Base-by-base conservation (phyloP, 2,888 invertebrate genomes). In the Ptilodon capucinus region DNA sequence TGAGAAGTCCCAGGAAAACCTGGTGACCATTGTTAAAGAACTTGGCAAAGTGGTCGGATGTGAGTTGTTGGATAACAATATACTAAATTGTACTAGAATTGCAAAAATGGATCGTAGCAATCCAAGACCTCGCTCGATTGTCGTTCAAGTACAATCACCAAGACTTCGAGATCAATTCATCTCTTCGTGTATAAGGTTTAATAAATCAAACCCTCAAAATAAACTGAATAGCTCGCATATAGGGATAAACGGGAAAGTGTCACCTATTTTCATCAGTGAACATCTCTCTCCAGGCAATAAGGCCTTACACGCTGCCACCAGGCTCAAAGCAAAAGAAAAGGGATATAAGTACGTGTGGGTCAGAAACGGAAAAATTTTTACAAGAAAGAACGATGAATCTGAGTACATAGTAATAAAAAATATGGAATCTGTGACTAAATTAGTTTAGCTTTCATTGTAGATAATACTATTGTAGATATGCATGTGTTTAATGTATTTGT, bases 321-420 rank as follows among this genome's bases (percentile, higher is more conserved):
- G 44, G 7, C 11, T 21, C 2, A 23, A 17, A 7, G 44, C 44
- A 9, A 44, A 44, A 17, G 30, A 40, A 21, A 45, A 40, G 23
- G 32, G 34, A 4, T 45, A 39, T n/a, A 34, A 34, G 11, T 45
- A 32, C 9, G 45, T 45, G 17, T 45, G 45, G 45, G 18, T 44
- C 38, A 28, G 38, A 8, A 28, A 23, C 16, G 45, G 40, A 9
- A 14, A 40, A 14, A 40, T 45, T n/a, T 45, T 34, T 14, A 25
- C 40, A 1, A 40, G 14, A 28, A 45, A 45, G 14, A 9, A 21
- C 8, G 35, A 40, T 16, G 23, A 17, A 8, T 35, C 40, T 3
- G 35, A 34, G 3, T 9, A 16, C 18, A 40, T 34, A 11, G 7
- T 40, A 3, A 35, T 45, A 2, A 45, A 35, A 16, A 28, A 45